Base-by-base conservation (phyloP, 2,888 invertebrate genomes). In the Gastrophysa polygoni region DNA sequence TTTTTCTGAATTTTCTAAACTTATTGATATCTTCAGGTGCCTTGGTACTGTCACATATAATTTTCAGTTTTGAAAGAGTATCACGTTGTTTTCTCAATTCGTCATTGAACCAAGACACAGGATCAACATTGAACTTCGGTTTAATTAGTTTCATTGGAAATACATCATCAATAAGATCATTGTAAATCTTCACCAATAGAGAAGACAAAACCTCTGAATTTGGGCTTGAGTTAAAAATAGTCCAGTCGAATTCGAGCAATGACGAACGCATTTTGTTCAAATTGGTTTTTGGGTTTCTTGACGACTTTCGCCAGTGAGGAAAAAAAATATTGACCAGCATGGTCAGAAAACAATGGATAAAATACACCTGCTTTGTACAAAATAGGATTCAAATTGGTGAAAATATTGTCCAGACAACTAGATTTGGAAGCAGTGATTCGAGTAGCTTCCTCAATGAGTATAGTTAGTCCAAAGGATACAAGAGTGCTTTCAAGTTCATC, bases 81-180 rank as follows among this genome's bases (percentile, higher is more conserved):
- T 55, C 46, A n/a, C 55, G 17, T 44, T 16, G 20, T 28, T 20
- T 46, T 14, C 46, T 46, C 46, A 46, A 28, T 24, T 46, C 28
- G 43, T 55, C 44, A 46, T 44, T 46, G 28, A 54, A 54, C 54
- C 54, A 54, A 54, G 20, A 18, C n/a, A 55, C 44, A 16, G 55
- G 55, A 8, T 48, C 1, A 4, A 8, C 1, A 48, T 48, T 48
- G 21, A 48, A 48, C 17, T 17, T 48, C 21, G 4, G 47, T 20
- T 48, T 4, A 17, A 4, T 17, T 20, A 2, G 20, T 48, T 38
- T 16, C 21, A 14, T 48, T 11, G 47, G 47, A 48, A 20, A 48
- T 8, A 48, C 20, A 20, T 20, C 18, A 48, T 48, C 6, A 48
- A 20, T 48, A 1, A 20, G 11, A 48, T 20, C 21, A 20, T 48